Conservation (phyloP, 2,888 invertebrate species). For the Pheosia gnoma region DNA sequence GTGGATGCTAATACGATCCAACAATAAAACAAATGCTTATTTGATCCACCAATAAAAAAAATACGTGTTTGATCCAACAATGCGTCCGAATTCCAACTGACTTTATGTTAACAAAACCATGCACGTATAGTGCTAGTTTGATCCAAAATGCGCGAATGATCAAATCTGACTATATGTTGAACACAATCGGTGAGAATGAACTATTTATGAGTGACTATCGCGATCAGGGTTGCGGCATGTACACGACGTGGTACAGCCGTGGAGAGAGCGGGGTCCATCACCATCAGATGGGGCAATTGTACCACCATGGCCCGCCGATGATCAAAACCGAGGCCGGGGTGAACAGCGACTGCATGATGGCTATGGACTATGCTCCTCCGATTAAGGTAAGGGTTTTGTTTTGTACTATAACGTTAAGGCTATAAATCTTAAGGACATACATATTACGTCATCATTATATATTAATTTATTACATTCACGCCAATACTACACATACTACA, state of each 20-base stretch:
- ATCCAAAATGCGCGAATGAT: slow-evolving; percentile 2
- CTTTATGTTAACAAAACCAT: no score
- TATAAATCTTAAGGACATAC: no score
- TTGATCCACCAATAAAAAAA: background rate
- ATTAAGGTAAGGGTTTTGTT: slow-evolving; percentile 82
- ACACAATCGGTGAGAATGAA: slow-evolving; percentile 53
- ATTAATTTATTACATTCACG: no score
- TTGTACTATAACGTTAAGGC: background rate
- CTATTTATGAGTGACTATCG: slow-evolving; percentile 77
- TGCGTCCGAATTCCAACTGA: no score
- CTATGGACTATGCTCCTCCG: slow-evolving; percentile 86
- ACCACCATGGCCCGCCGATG: slow-evolving; percentile 83
- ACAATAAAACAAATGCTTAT: background rate
- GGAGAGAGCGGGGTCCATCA: slow-evolving; percentile 81
- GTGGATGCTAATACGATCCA: no score
- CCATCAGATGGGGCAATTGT: slow-evolving; percentile 81
- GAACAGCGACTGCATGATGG: slow-evolving; percentile 87
- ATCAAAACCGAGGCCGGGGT: slow-evolving; percentile 85
- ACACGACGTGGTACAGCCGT: slow-evolving; percentile 82
- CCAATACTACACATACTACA: no score
- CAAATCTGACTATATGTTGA: slow-evolving; percentile 39
- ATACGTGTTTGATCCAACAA: no score
- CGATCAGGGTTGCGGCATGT: slow-evolving; percentile 77
- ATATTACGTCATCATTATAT: no score
- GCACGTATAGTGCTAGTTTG: background rate